Evolutionary conservation across 2,888 invertebrate species (phyloP), one percentile per base, ranked within the genome.

Genomic region (Torymus texanus): DNA sequence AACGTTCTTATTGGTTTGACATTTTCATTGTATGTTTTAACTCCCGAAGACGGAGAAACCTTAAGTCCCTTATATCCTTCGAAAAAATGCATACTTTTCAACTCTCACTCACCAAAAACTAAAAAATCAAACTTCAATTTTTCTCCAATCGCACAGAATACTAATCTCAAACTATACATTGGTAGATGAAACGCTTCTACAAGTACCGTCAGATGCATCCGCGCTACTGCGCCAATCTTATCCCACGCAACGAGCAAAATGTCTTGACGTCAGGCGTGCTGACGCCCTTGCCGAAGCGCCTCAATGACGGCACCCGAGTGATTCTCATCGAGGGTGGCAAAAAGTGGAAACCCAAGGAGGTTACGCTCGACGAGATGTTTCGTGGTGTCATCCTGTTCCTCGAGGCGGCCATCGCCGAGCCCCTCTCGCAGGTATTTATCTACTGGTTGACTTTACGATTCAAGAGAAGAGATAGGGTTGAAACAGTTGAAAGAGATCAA

Each of bases 351-450:
- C 94, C 95, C 0, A 94, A 94, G 63, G 91, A 93, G 76, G 93
- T 95, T 14, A 90, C 92, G 0, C 84, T 95, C 55, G 90, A 92
- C 1, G 94, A 95, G 83, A 91, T 96, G 75, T 95, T 95, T 87
- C 93, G 94, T 75, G 93, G 94, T 0, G 91, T 94, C 29, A 94
- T 95, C 87, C 88, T 96, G 80, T 92, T 93, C 0, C 90, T 96
- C 73, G 94, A 95, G 88, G 94, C 94, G 0, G 95, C 95, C 0
- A 94, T 95, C 92, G 91, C 92, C n/a, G 96, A 97, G 87, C 95
- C 95, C 0, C 91, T 91, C 84, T 95, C 96, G 0, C 96, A 96
- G 91, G 90, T 89, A 1, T 41, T 41, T 41, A 41, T 41, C 41
- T 41, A 41, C 41, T 41, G 41, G 41, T 8, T 41, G 41, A 41